Conservation (phyloP, 1,140 invertebrate species). For the Coptotermes formosanus region DNA sequence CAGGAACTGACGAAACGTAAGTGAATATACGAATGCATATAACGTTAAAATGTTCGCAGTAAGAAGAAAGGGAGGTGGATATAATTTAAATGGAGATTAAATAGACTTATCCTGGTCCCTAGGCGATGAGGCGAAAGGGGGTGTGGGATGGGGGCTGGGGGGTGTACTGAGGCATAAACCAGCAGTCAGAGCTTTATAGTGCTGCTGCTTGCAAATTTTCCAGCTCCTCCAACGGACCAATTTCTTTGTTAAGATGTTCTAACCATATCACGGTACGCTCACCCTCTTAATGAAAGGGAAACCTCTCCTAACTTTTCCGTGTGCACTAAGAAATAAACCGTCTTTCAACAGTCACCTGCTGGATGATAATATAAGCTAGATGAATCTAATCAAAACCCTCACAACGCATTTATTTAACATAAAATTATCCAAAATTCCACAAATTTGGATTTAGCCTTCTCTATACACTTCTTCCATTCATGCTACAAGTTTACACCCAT, state of each 20-base stretch:
- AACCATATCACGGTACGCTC: not conserved
- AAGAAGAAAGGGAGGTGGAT: slow-evolving; percentile 18
- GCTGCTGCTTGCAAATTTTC: slow-evolving; percentile 22
- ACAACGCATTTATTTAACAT: too few species aligned
- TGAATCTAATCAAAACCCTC: too few species aligned
- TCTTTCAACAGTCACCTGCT: too few species aligned
- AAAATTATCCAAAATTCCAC: too few species aligned
- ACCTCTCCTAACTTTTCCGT: too few species aligned
- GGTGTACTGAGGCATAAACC: not conserved
- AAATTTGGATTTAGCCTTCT: too few species aligned
- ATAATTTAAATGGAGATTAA: slow-evolving; percentile 34
- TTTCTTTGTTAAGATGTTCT: not conserved
- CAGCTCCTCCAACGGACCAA: not conserved
- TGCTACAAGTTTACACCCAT: too few species aligned
- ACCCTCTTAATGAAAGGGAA: not conserved
- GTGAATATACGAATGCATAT: not conserved
- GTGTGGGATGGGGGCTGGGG: not conserved
- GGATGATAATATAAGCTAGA: too few species aligned
- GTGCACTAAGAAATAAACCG: too few species aligned
- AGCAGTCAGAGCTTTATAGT: not conserved
- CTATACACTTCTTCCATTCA: too few species aligned
- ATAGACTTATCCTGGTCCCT: slow-evolving; percentile 32
- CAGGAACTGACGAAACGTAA: not conserved
- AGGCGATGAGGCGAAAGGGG: slow-evolving; percentile 22
- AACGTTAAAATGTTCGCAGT: not conserved